A percentile compares a stretch with the other conserved stretches of the same genome.
Evolutionary conservation across 2,888 invertebrate species (phyloP).

Genomic region (Aplocera efformata): DNA sequence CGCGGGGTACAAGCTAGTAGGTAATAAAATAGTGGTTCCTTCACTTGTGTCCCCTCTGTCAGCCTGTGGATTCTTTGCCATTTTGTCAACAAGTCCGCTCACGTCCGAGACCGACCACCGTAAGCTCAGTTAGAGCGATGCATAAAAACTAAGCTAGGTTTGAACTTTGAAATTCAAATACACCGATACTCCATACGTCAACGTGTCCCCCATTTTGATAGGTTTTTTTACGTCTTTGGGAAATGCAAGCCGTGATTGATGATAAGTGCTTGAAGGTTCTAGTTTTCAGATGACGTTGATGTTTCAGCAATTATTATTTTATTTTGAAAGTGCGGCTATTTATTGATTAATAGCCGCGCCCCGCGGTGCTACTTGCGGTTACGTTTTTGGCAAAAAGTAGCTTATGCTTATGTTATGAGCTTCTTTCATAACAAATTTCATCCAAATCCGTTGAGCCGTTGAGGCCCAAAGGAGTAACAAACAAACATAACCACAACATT

Average conservation of each 20-base stretch:
- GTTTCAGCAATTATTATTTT: no score
- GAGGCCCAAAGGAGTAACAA: no score
- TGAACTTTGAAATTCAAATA: constrained; percentile 77
- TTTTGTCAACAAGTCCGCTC: constrained; percentile 60
- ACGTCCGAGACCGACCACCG: constrained; percentile 69
- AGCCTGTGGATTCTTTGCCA: constrained; percentile 40
- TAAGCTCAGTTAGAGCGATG: constrained; percentile 76
- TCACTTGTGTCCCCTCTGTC: constrained; percentile 21
- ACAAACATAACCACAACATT: no score
- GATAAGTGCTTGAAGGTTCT: constrained; percentile 19
- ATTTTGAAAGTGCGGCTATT: no score
- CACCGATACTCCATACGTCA: constrained; percentile 53
- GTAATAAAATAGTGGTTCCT: no score
- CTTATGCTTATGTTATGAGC: no score
- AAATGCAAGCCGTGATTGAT: constrained; percentile 21
- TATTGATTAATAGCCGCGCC: no score
- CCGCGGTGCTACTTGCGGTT: no score
- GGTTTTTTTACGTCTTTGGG: constrained; percentile 28
- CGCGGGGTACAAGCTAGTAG: no score
- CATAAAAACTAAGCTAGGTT: constrained; percentile 76
- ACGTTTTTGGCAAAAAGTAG: no score
- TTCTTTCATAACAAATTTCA: no score
- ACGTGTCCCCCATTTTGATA: constrained; percentile 50
- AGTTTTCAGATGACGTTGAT: constrained; percentile 5
- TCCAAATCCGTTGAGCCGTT: no score